Percentiles rank a stretch among this genome's conserved stretches.
phyloP scores from a whole-genome alignment of 2,797 vertebrate species.

The Acomys russatus region DNA sequence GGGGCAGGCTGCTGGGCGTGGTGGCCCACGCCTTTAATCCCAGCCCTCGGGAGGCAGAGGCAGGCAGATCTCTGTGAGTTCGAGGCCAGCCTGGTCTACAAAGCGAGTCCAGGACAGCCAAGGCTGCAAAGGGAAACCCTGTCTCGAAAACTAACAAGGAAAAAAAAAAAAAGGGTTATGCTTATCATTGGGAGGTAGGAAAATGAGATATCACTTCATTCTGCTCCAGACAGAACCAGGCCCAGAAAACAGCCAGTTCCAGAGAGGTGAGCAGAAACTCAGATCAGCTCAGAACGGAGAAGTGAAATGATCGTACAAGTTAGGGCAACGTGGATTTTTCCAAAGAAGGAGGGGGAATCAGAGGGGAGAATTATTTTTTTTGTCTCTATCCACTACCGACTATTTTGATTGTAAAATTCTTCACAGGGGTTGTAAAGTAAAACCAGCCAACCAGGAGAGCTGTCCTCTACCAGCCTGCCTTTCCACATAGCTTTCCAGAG shows the following conservation, averaged over 20 bases:
- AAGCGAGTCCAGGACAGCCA: too few relatives aligned
- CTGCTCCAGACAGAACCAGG: background rate
- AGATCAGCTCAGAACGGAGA: background rate
- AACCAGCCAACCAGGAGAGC: background rate
- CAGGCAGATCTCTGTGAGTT: too few relatives aligned
- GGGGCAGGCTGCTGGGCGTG: background rate
- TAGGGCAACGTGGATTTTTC: constrained; percentile 12
- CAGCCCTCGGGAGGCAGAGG: too few relatives aligned
- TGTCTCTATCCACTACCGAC: background rate
- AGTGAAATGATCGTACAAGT: background rate
- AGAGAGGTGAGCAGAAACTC: background rate
- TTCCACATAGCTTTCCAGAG: background rate
- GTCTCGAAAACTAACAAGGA: too few relatives aligned
- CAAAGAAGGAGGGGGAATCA: background rate
- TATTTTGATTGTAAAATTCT: background rate
- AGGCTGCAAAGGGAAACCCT: too few relatives aligned
- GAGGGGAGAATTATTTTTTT: background rate
- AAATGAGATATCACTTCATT: background rate
- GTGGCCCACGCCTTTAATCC: too few relatives aligned
- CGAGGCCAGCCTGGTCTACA: too few relatives aligned
- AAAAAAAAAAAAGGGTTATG: too few relatives aligned
- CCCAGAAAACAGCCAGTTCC: background rate
- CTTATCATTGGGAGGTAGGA: accelerated
- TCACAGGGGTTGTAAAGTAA: background rate
- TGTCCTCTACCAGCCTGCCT: background rate